These are phyloP conservation scores for Tenthredo scrophulariae DNA, from an alignment of 2,888 invertebrate species.

Conservation along the genomic window DNA sequence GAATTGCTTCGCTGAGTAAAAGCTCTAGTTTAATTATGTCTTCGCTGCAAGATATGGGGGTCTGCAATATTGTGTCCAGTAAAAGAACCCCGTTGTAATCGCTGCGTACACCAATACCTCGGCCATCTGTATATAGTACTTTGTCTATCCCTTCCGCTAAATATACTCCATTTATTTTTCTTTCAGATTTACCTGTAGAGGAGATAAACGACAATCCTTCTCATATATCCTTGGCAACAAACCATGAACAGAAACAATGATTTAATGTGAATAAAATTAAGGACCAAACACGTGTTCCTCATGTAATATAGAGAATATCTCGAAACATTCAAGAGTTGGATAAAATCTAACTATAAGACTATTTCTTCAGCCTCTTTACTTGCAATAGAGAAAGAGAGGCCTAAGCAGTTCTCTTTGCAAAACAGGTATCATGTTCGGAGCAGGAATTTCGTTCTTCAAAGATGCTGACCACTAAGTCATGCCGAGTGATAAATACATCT, in stretches of 20 bases:
- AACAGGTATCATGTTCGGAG: slow-evolving; percentile 11
- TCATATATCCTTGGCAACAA: not conserved
- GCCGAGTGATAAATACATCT: not conserved
- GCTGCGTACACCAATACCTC: slow-evolving; percentile 90
- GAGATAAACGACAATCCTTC: not conserved
- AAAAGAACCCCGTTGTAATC: slow-evolving; percentile 95
- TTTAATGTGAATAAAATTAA: not conserved
- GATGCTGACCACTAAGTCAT: not conserved
- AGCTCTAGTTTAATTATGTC: slow-evolving; percentile 91
- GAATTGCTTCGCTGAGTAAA: slow-evolving; percentile 91
- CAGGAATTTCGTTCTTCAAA: not conserved
- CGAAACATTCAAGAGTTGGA: not conserved
- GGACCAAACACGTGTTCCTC: not conserved
- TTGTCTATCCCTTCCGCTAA: slow-evolving; percentile 88
- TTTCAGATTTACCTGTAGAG: slow-evolving; percentile 82
- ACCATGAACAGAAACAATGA: not conserved
- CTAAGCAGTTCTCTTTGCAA: not conserved
- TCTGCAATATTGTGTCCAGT: slow-evolving; percentile 93
- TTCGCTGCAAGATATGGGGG: slow-evolving; percentile 87
- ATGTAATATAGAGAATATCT: not conserved
- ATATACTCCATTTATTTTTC: slow-evolving; percentile 86
- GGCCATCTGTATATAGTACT: slow-evolving; percentile 90
- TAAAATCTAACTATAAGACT: not conserved
- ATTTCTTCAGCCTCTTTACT: not conserved
- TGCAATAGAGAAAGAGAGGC: not conserved